These are phyloP conservation scores for Phoeniculus purpureus DNA, from an alignment of 2,797 vertebrate genomes.

Conservation along the genomic window DNA sequence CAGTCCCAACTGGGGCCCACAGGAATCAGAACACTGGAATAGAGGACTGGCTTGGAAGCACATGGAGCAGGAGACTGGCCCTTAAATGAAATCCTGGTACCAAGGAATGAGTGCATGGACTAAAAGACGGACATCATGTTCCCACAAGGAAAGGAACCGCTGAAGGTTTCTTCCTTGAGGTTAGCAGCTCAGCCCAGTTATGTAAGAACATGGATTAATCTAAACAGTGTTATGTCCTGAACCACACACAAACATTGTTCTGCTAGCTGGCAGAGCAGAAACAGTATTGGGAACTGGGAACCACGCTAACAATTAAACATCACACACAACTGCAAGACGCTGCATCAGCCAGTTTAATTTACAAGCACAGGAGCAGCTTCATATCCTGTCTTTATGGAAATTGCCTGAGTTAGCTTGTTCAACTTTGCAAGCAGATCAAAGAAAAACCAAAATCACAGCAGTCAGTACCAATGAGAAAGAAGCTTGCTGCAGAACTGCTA, in stretches of 20 bases:
- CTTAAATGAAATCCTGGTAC: no score
- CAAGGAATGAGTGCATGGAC: no score
- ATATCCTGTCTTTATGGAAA: background rate
- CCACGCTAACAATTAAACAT: background rate
- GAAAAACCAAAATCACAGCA: background rate
- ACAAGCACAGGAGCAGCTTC: background rate
- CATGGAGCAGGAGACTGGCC: no score
- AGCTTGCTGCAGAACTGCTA: background rate
- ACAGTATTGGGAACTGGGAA: no score
- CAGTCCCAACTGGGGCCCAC: no score
- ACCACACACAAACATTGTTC: accelerated
- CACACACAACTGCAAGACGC: background rate
- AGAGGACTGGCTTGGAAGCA: no score
- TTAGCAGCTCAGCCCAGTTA: no score
- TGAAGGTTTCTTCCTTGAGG: no score
- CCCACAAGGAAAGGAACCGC: no score
- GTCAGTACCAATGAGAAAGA: background rate
- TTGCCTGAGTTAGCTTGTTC: background rate
- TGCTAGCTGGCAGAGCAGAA: background rate
- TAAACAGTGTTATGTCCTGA: background rate
- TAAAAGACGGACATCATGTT: no score
- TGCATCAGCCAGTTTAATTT: background rate
- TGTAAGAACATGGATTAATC: background rate
- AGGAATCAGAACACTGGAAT: no score
- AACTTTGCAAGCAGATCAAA: background rate